These are phyloP conservation scores for Lamprologus speciosus DNA, from an alignment of 2,113 vertebrate genomes.

Conservation along the genomic window DNA sequence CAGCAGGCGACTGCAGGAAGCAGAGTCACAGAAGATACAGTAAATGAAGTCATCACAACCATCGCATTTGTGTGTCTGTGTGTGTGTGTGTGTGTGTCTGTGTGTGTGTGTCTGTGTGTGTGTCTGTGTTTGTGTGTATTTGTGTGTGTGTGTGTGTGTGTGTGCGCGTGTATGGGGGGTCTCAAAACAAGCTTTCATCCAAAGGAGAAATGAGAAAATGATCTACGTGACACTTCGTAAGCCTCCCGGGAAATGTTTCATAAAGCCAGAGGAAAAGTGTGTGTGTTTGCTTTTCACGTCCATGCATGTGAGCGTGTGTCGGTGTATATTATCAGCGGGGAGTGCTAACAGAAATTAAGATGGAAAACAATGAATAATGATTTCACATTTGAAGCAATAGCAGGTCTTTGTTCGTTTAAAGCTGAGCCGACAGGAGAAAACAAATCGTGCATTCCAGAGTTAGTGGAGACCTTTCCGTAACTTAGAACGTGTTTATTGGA, in stretches of 20 bases:
- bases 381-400: not conserved
- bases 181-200: slow-evolving; percentile 45
- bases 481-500: slow-evolving; percentile 15
- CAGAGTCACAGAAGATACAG: too few relatives aligned
- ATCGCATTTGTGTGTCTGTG: not conserved
- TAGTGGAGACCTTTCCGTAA: not conserved
- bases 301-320: not conserved
- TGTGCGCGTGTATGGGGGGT: not conserved
- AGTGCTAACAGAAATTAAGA: slow-evolving; percentile 6
- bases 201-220: slow-evolving; percentile 59
- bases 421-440: not conserved
- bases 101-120: too few relatives aligned
- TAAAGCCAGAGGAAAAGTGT: slow-evolving; percentile 8
- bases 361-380: slow-evolving; percentile 5
- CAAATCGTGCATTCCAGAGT: not conserved
- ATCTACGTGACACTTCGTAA: slow-evolving; percentile 42
- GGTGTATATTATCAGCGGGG: not conserved
- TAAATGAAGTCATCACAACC: too few relatives aligned
- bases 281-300: not conserved
- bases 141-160: fast-evolving
- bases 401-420: not conserved
- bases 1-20: too few relatives aligned
- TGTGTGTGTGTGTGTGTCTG: not conserved
- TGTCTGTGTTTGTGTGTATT: not conserved
- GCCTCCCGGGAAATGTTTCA: slow-evolving; percentile 48